Conservation (phyloP, 2,888 invertebrate genomes). For the Augiades crinisus region DNA sequence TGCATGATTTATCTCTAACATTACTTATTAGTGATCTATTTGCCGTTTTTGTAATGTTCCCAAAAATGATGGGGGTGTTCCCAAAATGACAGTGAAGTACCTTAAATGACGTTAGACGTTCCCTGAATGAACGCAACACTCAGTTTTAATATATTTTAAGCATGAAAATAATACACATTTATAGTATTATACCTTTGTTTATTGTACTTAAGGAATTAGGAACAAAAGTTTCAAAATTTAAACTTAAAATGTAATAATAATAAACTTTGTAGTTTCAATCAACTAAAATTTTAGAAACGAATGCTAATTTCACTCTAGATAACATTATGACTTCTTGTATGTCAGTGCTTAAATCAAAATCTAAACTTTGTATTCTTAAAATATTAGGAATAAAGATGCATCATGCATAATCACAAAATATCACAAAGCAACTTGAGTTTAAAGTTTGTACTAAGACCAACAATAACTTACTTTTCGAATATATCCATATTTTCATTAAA, state of each 20-base stretch:
- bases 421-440: no score
- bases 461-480: no score
- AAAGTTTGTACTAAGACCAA: no score
- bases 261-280: conserved; percentile 12
- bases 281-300: conserved; percentile 2
- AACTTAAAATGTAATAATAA: background rate
- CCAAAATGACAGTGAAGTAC: no score
- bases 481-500: no score
- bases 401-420: no score
- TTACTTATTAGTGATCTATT: conserved; percentile 24
- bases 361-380: no score
- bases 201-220: conserved; percentile 12
- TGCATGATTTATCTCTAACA: background rate
- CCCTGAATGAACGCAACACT: conserved; percentile 14
- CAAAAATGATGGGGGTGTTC: conserved; percentile 27
- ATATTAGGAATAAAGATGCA: no score
- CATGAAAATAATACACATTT: conserved; percentile 18
- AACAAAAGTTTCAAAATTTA: conserved; percentile 10
- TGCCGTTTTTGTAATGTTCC: conserved; percentile 23
- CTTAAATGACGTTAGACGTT: conserved; percentile 19
- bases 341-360: no score
- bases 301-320: no score
- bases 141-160: conserved; percentile 7
- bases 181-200: conserved; percentile 9
- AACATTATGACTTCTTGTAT: no score